phyloP scores from a whole-genome alignment of 2,113 vertebrate species.

The Crypturellus undulatus region DNA sequence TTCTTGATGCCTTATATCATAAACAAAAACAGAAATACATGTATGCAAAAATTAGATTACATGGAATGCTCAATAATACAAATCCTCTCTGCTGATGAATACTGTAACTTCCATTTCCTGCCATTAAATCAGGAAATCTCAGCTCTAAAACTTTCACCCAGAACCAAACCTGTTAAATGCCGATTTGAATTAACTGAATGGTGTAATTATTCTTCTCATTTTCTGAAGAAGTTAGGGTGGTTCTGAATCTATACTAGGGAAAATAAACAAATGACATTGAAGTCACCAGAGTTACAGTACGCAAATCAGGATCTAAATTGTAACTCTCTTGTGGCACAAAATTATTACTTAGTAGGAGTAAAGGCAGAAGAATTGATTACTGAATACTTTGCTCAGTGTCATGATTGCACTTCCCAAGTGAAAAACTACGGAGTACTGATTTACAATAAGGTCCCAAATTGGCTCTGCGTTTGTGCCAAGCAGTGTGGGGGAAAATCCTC shows the following conservation, averaged over 20 bases:
- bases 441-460: neutral
- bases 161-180: neutral
- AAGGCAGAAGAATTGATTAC: neutral
- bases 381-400: neutral
- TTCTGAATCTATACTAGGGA: neutral
- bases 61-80: neutral
- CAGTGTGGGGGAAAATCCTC: neutral
- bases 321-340: neutral
- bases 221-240: neutral
- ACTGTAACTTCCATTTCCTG: neutral
- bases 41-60: neutral
- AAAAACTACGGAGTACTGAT: neutral
- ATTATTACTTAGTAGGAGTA: neutral
- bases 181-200: neutral
- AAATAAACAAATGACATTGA: neutral
- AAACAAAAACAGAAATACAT: neutral
- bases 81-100: neutral
- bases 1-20: neutral
- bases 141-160: neutral
- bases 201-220: neutral
- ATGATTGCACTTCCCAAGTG: neutral
- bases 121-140: neutral
- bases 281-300: neutral
- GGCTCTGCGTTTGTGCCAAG: neutral
- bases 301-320: neutral